Conservation (phyloP, 2,113 vertebrate genomes). For the Pyrgilauda ruficollis region DNA sequence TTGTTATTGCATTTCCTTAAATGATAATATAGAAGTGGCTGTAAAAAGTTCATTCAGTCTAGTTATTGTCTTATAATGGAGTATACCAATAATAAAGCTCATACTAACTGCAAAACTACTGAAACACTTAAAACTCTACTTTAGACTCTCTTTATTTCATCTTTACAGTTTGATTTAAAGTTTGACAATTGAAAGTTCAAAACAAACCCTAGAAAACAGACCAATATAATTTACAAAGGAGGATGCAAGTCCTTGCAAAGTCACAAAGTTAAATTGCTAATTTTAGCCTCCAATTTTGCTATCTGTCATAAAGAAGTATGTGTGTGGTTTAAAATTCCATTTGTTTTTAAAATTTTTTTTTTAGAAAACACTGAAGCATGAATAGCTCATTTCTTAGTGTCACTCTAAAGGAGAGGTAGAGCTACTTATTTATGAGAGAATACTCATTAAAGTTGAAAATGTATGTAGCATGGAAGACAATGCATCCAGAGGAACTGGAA, state of each 20-base stretch:
- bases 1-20: not conserved
- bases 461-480: not conserved
- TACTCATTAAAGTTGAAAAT: not conserved
- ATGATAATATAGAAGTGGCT: not conserved
- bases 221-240: not conserved
- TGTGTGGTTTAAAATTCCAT: not conserved
- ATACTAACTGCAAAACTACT: not conserved
- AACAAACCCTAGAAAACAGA: not conserved
- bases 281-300: not conserved
- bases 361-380: not conserved
- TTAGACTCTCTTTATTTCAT: not conserved
- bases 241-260: not conserved
- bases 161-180: not conserved
- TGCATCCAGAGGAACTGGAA: not conserved
- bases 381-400: not conserved
- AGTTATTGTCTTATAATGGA: not conserved
- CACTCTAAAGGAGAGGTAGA: not conserved
- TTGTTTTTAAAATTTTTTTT: not conserved
- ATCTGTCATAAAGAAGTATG: not conserved
- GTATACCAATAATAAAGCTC: not conserved
- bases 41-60: not conserved
- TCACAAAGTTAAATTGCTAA: not conserved
- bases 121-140: not conserved
- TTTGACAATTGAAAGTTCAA: not conserved
- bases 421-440: not conserved